Evolutionary conservation across 1,140 invertebrate genomes (phyloP).

Genomic region (Leptinotarsa undecemlineata): DNA sequence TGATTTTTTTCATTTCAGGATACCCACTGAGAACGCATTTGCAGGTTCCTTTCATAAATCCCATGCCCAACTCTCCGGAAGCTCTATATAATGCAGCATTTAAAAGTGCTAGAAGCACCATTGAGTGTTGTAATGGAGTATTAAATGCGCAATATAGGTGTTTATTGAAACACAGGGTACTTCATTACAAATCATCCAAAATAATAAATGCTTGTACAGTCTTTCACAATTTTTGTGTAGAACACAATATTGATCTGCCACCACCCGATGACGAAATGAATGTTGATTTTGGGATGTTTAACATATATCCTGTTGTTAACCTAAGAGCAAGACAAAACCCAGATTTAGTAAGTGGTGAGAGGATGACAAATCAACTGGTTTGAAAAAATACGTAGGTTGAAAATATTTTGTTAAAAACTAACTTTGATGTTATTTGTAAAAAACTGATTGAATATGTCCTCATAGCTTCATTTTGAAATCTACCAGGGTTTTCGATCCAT

Average conservation of each 20-base stretch:
- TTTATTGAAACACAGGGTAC: conserved; percentile 15
- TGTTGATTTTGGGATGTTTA: conserved; percentile 1
- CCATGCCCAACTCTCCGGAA: not conserved
- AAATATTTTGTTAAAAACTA: no score
- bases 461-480: no score
- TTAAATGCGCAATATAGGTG: not conserved
- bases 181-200: not conserved
- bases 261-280: not conserved
- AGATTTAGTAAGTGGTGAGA: no score
- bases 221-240: conserved; percentile 9
- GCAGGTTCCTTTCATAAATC: not conserved
- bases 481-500: no score
- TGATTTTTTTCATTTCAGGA: conserved; percentile 1
- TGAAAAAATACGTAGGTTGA: no score
- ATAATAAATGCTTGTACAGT: conserved; percentile 18
- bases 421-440: no score
- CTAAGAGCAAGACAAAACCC: not conserved
- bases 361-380: no score
- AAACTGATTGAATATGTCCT: no score
- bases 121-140: conserved; percentile 12
- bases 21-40: not conserved
- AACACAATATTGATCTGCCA: not conserved
- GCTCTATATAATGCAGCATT: not conserved
- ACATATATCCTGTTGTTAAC: not conserved
- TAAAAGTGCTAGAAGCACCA: not conserved